Evolutionary conservation across 2,888 invertebrate species (phyloP).

Genomic region (Beris chalybata): DNA sequence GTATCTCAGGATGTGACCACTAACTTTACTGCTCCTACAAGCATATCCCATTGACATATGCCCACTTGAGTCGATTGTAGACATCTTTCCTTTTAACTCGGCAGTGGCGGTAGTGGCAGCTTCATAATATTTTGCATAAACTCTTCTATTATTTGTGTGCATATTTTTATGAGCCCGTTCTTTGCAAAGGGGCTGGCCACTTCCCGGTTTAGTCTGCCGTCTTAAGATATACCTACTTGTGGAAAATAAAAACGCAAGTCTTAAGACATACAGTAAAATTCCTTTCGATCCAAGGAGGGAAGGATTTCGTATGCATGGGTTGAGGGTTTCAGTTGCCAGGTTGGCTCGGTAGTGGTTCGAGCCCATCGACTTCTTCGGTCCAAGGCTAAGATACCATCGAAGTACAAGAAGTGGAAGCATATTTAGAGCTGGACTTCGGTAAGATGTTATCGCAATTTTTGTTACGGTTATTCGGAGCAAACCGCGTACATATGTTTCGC

Average conservation of each 20-base stretch:
- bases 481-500: slow-evolving; percentile 22
- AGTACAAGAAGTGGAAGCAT: slow-evolving; percentile 30
- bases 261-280: slow-evolving; percentile 4
- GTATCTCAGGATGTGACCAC: slow-evolving; percentile 32
- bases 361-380: slow-evolving; percentile 21
- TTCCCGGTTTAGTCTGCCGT: slow-evolving; percentile 7
- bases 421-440: slow-evolving; percentile 25
- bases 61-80: slow-evolving; percentile 29
- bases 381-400: slow-evolving; percentile 20
- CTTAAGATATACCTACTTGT: slow-evolving; percentile 9
- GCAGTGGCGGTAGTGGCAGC: slow-evolving; percentile 15
- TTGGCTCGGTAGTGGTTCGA: background rate
- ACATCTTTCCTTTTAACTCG: background rate
- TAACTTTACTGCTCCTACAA: slow-evolving; percentile 23
- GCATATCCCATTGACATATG: slow-evolving; percentile 25
- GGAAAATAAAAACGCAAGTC: background rate
- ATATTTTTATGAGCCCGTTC: background rate
- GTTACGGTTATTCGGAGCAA: slow-evolving; percentile 24
- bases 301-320: slow-evolving; percentile 22
- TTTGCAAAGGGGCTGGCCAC: slow-evolving; percentile 4
- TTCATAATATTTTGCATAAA: slow-evolving; percentile 28
- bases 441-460: slow-evolving; percentile 22
- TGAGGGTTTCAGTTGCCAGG: background rate
- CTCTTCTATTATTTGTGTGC: slow-evolving; percentile 4
- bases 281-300: slow-evolving; percentile 15